These are phyloP conservation scores for Zootermopsis nevadensis DNA, from an alignment of 2,888 invertebrate species.

Conservation along the genomic window DNA sequence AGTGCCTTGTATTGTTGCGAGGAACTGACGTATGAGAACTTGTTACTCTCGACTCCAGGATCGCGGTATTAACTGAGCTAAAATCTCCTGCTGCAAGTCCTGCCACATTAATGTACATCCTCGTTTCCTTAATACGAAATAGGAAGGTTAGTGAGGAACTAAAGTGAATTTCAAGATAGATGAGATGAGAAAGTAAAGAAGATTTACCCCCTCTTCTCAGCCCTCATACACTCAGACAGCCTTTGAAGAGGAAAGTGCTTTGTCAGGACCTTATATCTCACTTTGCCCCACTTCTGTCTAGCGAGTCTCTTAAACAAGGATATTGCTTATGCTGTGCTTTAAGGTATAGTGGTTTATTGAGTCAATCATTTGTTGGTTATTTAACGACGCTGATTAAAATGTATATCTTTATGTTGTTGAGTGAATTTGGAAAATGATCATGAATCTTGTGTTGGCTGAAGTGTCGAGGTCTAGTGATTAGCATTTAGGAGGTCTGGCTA, in stretches of 20 bases:
- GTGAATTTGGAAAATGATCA: no score
- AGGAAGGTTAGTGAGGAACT: slow-evolving; percentile 18
- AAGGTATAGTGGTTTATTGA: no score
- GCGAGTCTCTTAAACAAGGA: no score
- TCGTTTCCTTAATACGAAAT: slow-evolving; percentile 45
- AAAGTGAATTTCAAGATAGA: slow-evolving; percentile 50
- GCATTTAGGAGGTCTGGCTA: no score
- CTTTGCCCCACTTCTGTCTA: not conserved
- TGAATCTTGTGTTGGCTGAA: no score
- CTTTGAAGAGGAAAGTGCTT: slow-evolving; percentile 28
- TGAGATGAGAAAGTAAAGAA: slow-evolving; percentile 43
- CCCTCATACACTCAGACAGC: slow-evolving; percentile 24
- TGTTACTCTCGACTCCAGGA: not conserved
- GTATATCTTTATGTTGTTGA: no score
- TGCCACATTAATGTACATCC: not conserved
- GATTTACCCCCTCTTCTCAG: slow-evolving; percentile 16
- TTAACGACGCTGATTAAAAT: no score
- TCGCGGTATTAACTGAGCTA: not conserved
- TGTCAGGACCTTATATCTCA: slow-evolving; percentile 41
- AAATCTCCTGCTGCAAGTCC: not conserved
- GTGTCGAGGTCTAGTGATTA: no score
- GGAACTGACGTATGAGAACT: not conserved
- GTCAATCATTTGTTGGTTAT: no score
- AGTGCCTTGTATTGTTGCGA: not conserved
- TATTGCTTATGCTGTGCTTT: no score